Conservation (phyloP, 2,113 vertebrate genomes). For the Chiloscyllium plagiosum region DNA sequence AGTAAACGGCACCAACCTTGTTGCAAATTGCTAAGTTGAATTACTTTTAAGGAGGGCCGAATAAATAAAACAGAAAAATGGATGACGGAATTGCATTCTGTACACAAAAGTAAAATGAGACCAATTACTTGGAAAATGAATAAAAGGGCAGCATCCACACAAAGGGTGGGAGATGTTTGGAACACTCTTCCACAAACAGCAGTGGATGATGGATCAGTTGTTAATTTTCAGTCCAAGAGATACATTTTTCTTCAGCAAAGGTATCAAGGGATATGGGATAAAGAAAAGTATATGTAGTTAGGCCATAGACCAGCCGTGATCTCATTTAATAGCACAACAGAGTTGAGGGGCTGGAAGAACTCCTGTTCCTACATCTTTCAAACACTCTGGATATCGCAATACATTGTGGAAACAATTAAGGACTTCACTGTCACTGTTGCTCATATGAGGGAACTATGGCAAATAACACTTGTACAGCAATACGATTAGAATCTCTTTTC, state of each 20-base stretch:
- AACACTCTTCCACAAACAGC: too few relatives aligned
- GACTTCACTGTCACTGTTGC: not conserved
- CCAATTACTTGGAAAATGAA: not conserved
- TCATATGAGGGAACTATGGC: too few relatives aligned
- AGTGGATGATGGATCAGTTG: too few relatives aligned
- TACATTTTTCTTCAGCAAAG: too few relatives aligned
- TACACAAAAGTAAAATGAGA: not conserved
- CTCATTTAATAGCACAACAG: too few relatives aligned
- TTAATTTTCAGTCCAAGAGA: too few relatives aligned
- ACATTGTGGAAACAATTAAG: not conserved
- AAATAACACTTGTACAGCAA: not conserved
- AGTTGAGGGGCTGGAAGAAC: too few relatives aligned
- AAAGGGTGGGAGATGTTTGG: not conserved
- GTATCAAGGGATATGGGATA: too few relatives aligned
- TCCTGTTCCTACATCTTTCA: not conserved
- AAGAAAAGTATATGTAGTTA: too few relatives aligned
- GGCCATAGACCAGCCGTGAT: too few relatives aligned
- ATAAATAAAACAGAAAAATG: not conserved
- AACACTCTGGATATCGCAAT: not conserved
- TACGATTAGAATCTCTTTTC: not conserved
- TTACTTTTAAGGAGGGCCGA: not conserved
- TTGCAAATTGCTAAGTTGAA: not conserved
- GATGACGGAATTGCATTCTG: not conserved
- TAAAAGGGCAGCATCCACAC: not conserved
- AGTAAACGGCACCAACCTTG: not conserved